Evolutionary conservation across 2,113 vertebrate species (phyloP), one percentile per base, ranked within the genome.

Genomic region (Isichthys henryi): DNA sequence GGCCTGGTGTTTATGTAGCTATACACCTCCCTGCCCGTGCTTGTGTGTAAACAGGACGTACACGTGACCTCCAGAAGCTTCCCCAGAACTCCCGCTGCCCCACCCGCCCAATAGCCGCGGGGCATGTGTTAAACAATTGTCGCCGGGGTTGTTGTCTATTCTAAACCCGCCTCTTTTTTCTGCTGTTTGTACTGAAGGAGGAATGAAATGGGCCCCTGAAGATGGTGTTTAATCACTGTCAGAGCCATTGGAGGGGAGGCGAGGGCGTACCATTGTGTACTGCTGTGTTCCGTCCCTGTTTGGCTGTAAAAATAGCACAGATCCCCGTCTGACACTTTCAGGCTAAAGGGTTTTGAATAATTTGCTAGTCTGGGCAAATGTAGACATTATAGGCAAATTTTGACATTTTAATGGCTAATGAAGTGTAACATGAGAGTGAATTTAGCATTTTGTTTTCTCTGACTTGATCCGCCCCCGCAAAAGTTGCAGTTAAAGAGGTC

Each of bases 281-380:
- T 17, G 17, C 39, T 46, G 19, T 46, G 19, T n/a, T 50, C 48
- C 70, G 74, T 43, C 31, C 35, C 31, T 87, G 70, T 93, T 94
- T 94, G 92, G 92, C 74, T 90, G 93, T 94, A 94, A 94, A 95
- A 94, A 95, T 95, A 95, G 94, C 82, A 92, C 91, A 86, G 90
- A 92, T 90, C 92, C 92, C 92, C 91, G 92, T 95, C 94, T 95
- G 94, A 93, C 94, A 93, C 93, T 94, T 94, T 94, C 93, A 94
- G 94, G 94, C 92, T 95, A 94, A 95, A 95, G 94, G 94, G 93
- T 94, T 92, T 93, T 95, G 94, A 95, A 94, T 94, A 94, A 95
- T 95, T 95, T 94, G 91, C 92, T 90, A 92, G 27, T 31, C 62
- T 31, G 62, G 62, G 62, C 62, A 70, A 31, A 70, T 70, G 62